Conservation (phyloP, 2,888 invertebrate species). For the Ptychoptera contaminata region DNA sequence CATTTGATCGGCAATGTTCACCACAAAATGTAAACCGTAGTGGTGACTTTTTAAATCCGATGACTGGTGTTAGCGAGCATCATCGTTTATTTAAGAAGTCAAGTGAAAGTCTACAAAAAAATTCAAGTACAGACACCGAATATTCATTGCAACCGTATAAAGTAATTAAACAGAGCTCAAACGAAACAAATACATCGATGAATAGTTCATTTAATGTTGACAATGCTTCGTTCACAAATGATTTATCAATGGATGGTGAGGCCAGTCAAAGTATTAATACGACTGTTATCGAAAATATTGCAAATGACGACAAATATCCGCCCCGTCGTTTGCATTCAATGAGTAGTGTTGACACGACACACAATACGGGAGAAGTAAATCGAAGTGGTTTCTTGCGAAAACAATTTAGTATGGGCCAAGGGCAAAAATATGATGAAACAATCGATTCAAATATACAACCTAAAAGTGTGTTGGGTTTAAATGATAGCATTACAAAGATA, state of each 20-base stretch:
- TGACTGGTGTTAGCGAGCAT: constrained; percentile 6
- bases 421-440: constrained; percentile 14
- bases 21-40: constrained; percentile 5
- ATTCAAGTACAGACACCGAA: constrained; percentile 31
- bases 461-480: constrained; percentile 8
- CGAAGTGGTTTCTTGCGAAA: constrained; percentile 28
- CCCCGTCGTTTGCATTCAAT: constrained; percentile 25
- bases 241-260: constrained; percentile 26
- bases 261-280: constrained; percentile 14
- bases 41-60: constrained; percentile 25
- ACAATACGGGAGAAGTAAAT: constrained; percentile 9
- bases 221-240: constrained; percentile 27
- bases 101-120: constrained; percentile 30
- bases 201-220: constrained; percentile 31
- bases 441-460: neutral
- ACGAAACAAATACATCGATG: constrained; percentile 31
- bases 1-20: constrained; percentile 9
- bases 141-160: constrained; percentile 31
- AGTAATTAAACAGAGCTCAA: constrained; percentile 31
- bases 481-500: constrained; percentile 1
- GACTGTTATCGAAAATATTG: constrained; percentile 14
- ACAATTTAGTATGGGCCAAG: constrained; percentile 31
- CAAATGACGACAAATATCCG: constrained; percentile 18
- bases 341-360: constrained; percentile 17
- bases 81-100: constrained; percentile 23